Evolutionary conservation across 2,797 vertebrate species (phyloP).

Genomic region (Gallirallus australis): DNA sequence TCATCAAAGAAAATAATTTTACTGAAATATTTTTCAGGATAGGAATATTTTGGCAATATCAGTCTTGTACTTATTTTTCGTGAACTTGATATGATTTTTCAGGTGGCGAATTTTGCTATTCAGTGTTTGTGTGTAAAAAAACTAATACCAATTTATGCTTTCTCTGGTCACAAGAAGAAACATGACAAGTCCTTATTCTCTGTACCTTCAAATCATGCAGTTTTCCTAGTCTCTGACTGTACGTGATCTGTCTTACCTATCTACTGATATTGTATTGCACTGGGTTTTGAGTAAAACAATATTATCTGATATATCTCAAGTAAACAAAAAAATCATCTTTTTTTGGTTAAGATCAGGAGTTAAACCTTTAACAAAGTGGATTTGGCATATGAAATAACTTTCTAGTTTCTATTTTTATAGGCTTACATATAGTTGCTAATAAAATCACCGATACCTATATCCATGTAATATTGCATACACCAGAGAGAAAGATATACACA

Average conservation of each 20-base stretch:
- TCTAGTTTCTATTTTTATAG: not conserved
- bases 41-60: not conserved
- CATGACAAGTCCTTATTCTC: not conserved
- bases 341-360: not conserved
- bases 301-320: not conserved
- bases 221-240: not conserved
- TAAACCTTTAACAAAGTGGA: conserved; percentile 26
- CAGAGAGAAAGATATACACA: conserved; percentile 20
- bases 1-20: not conserved
- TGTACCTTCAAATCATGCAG: not conserved
- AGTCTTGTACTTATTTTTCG: not conserved
- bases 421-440: conserved; percentile 11
- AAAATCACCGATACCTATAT: conserved; percentile 10
- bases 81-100: not conserved
- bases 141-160: not conserved
- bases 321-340: not conserved
- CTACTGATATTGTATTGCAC: not conserved
- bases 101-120: not conserved
- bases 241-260: not conserved
- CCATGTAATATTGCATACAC: not conserved
- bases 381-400: not conserved
- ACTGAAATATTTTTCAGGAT: not conserved
- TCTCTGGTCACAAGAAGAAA: not conserved
- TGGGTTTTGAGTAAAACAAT: not conserved
- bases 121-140: not conserved